Evolutionary conservation across 2,113 vertebrate genomes (phyloP), one percentile per base, ranked within the genome.

Genomic region (Irena cyanogastra): DNA sequence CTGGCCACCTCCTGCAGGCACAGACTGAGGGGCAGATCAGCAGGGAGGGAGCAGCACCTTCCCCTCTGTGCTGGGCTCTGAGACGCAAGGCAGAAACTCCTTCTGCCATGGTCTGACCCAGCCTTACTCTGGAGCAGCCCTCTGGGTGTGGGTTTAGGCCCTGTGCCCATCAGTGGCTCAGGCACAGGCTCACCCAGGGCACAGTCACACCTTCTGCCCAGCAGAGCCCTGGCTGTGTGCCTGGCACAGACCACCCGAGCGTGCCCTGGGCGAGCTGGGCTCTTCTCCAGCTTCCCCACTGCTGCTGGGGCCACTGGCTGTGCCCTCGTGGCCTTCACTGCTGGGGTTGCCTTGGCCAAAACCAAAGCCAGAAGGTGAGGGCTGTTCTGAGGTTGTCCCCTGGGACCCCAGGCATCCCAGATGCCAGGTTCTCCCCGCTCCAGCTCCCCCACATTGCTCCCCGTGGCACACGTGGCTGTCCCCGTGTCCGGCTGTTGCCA

Each of bases 361-460:
- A 2, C 16, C 20, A n/a, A 52, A 89, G 1, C 28, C 23, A 45
- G 31, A 20, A 60, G 59, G 13, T 21, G 28, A 22, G 19, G 21
- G 10, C 22, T 8, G 69, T 50, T 85, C 65, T 60, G 37, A 37
- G 26, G 11, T 6, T 39, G n/a, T n/a, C n/a, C n/a, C n/a, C n/a
- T n/a, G n/a, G n/a, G n/a, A n/a, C n/a, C n/a, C n/a, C n/a, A n/a
- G n/a, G n/a, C n/a, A n/a, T n/a, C n/a, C 59, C 24, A 49, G 24
- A 13, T 35, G 8, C 50, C 52, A 16, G 7, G 7, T 13, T 50
- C 47, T 69, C 21, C 54, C 6, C 23, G 26, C 78, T 65, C 19
- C 10, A 17, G 11, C 75, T 61, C 31, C 21, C 47, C n/a, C 7
- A 0, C 3, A 6, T 5, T 31, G 5, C 17, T 16, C 24, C 2